phyloP scores from a whole-genome alignment of 2,888 invertebrate species.

The Drosophila tripunctata region DNA sequence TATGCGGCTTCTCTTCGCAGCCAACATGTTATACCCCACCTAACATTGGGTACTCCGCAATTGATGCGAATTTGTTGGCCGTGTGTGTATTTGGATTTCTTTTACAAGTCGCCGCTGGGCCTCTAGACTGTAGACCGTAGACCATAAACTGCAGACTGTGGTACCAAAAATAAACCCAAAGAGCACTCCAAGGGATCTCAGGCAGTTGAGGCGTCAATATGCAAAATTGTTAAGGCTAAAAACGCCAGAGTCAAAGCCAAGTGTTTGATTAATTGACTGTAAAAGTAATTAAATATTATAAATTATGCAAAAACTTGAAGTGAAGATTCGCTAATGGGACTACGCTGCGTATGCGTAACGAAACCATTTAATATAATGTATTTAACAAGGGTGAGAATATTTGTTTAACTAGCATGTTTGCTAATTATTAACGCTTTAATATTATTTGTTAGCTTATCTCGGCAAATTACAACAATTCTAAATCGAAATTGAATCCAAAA shows the following conservation, averaged over 20 bases:
- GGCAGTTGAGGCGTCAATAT: slow-evolving; percentile 60
- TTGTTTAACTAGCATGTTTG: neutral
- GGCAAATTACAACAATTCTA: slow-evolving; percentile 1
- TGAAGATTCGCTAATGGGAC: slow-evolving; percentile 36
- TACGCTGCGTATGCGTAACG: slow-evolving; percentile 46
- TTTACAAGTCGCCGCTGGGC: slow-evolving; percentile 52
- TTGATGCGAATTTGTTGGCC: slow-evolving; percentile 60
- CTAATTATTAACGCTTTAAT: slow-evolving; percentile 6
- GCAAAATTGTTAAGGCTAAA: slow-evolving; percentile 56
- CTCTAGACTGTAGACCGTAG: slow-evolving; percentile 15
- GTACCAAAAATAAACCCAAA: slow-evolving; percentile 39
- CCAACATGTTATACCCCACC: neutral
- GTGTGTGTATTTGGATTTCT: slow-evolving; percentile 51
- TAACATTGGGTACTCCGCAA: too few species aligned
- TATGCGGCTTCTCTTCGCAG: neutral
- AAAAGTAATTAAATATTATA: slow-evolving; percentile 64
- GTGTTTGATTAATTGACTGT: slow-evolving; percentile 64
- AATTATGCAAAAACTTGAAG: slow-evolving; percentile 57
- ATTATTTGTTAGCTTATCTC: slow-evolving; percentile 10
- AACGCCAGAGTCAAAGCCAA: slow-evolving; percentile 12
- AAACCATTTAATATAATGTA: neutral
- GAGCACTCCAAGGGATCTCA: slow-evolving; percentile 44
- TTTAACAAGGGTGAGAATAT: slow-evolving; percentile 24
- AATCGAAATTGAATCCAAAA: neutral
- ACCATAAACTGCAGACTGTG: neutral